phyloP scores from a whole-genome alignment of 2,113 vertebrate species.

The Upupa epops region DNA sequence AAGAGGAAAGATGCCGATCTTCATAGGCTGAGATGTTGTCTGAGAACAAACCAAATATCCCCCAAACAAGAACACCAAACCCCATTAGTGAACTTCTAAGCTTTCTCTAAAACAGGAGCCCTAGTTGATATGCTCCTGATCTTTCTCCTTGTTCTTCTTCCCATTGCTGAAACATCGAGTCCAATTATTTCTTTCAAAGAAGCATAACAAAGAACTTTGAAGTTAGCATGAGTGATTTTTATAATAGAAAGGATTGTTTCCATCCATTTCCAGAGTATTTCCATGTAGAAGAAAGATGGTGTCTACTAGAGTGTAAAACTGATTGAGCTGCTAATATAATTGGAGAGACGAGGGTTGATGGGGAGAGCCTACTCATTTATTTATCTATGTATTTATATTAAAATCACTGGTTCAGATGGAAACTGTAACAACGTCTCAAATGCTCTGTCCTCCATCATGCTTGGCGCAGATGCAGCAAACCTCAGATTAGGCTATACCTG shows the following conservation, averaged over 20 bases:
- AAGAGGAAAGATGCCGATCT: background rate
- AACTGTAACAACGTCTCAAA: background rate
- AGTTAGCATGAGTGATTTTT: slow-evolving; percentile 37
- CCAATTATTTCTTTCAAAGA: slow-evolving; percentile 34
- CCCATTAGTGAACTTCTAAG: background rate
- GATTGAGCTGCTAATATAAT: slow-evolving; percentile 6
- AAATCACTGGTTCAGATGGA: background rate
- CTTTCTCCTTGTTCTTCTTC: background rate
- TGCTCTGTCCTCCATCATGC: background rate
- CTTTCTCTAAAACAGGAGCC: background rate
- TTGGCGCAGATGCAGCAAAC: background rate
- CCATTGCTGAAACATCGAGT: background rate
- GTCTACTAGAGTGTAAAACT: slow-evolving; percentile 34
- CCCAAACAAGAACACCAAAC: background rate
- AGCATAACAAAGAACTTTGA: background rate
- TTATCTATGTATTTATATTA: background rate
- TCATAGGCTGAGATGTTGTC: background rate
- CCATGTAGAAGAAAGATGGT: background rate
- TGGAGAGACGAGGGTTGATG: background rate
- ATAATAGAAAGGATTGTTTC: slow-evolving; percentile 21
- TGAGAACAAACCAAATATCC: background rate
- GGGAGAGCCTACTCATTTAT: background rate
- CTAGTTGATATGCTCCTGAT: background rate
- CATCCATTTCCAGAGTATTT: slow-evolving; percentile 23
- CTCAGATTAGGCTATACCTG: background rate